Percentiles rank a stretch among this genome's conserved stretches.
Evolutionary conservation across 2,113 vertebrate species (phyloP).

Genomic region (Crypturellus undulatus): DNA sequence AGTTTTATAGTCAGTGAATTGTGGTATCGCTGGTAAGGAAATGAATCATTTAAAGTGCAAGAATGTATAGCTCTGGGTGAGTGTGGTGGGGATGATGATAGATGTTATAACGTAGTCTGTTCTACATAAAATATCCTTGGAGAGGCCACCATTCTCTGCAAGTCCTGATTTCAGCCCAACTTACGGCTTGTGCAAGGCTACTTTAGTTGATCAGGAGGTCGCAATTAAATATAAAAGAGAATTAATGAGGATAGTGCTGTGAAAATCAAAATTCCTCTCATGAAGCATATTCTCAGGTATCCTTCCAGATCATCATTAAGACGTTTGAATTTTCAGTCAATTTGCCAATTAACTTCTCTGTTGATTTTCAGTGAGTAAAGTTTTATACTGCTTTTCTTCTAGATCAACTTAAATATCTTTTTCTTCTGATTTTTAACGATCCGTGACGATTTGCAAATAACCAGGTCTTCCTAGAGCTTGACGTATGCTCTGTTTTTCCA

Average conservation of each 20-base stretch:
- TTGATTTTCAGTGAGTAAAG: not conserved
- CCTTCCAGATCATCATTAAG: not conserved
- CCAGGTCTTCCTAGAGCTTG: not conserved
- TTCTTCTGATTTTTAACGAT: not conserved
- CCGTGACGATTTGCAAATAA: not conserved
- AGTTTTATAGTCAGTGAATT: not conserved
- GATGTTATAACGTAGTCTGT: not conserved
- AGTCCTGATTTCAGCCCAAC: not conserved
- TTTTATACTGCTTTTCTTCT: not conserved
- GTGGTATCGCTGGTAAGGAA: conserved; percentile 14
- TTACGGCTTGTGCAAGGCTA: too few species aligned
- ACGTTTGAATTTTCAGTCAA: not conserved
- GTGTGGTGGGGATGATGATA: not conserved
- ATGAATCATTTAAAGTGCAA: conserved; percentile 3
- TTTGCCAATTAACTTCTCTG: not conserved
- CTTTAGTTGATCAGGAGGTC: not conserved
- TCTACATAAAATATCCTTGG: not conserved
- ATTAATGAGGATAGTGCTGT: accelerated
- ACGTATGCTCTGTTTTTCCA: not conserved
- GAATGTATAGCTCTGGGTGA: conserved; percentile 21
- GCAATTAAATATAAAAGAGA: not conserved
- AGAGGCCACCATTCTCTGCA: not conserved
- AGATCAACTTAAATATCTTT: not conserved
- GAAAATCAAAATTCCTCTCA: not conserved
- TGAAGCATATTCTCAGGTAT: accelerated